These are phyloP conservation scores for Drosophila gunungcola DNA, from an alignment of 1,140 invertebrate species.

Conservation along the genomic window DNA sequence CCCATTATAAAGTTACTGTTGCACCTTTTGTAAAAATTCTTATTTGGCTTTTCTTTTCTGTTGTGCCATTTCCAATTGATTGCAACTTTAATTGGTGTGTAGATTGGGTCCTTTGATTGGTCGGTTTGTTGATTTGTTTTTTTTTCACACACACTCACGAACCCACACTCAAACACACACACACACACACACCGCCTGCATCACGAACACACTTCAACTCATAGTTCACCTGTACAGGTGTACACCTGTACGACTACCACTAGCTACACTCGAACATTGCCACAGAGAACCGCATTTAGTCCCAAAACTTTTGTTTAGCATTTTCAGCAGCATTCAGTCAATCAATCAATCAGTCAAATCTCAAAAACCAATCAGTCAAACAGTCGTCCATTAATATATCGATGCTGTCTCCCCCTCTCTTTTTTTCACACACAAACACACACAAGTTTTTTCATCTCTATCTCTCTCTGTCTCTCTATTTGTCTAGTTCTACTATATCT, in stretches of 20 bases:
- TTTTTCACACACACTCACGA: constrained; percentile 12
- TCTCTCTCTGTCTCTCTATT: constrained; percentile 30
- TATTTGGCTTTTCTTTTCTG: constrained; percentile 33
- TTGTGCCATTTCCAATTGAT: constrained; percentile 59
- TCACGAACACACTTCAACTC: constrained; percentile 12
- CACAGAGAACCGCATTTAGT: constrained; percentile 27
- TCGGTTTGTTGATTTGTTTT: constrained; percentile 39
- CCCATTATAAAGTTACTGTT: constrained; percentile 40
- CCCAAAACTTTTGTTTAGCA: constrained; percentile 60
- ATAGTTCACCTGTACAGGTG: constrained; percentile 5
- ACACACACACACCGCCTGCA: constrained; percentile 22
- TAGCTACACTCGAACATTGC: constrained; percentile 36
- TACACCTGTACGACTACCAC: constrained; percentile 16
- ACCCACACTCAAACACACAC: constrained; percentile 18
- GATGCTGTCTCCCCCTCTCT: constrained; percentile 42
- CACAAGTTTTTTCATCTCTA: too few species aligned
- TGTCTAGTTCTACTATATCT: constrained; percentile 48
- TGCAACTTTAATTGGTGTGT: constrained; percentile 64
- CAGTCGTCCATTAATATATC: constrained; percentile 79
- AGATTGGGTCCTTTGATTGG: constrained; percentile 53
- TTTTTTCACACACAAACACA: constrained; percentile 4
- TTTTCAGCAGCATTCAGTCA: constrained; percentile 69
- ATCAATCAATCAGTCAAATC: constrained; percentile 56
- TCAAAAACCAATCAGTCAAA: constrained; percentile 70
- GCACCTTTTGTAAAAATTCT: constrained; percentile 33